phyloP scores from a whole-genome alignment of 2,113 vertebrate species.

The Tragulus kanchil region DNA sequence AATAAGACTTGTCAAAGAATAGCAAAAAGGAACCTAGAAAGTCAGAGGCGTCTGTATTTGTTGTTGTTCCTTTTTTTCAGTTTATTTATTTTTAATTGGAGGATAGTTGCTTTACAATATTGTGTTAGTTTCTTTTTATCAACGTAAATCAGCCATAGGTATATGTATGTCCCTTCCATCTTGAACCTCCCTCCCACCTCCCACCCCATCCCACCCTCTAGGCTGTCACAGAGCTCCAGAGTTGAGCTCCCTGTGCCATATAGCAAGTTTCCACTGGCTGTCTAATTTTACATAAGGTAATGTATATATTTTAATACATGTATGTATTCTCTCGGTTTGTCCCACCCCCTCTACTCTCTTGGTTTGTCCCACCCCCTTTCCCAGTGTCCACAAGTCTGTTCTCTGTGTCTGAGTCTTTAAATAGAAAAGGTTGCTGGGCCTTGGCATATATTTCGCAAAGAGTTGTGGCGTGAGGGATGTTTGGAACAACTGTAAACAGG shows the following conservation, averaged over 20 bases:
- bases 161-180: not conserved
- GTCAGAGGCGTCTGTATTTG: slow-evolving; percentile 44
- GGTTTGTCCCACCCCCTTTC: not conserved
- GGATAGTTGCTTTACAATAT: not conserved
- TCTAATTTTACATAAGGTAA: not conserved
- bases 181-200: not conserved
- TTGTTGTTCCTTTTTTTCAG: not conserved
- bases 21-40: too few species aligned
- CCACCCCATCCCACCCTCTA: not conserved
- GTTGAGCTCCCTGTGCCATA: not conserved
- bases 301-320: not conserved
- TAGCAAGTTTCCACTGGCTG: not conserved
- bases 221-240: not conserved
- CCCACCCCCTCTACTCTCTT: not conserved
- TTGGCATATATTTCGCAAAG: slow-evolving; percentile 73
- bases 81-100: not conserved
- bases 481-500: slow-evolving; percentile 73
- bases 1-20: slow-evolving; percentile 10
- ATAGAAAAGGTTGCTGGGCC: slow-evolving; percentile 60
- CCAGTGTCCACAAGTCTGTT: not conserved
- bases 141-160: not conserved
- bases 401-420: slow-evolving; percentile 17
- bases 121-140: not conserved
- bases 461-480: slow-evolving; percentile 38
- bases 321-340: too few species aligned